phyloP scores from a whole-genome alignment of 2,113 vertebrate species.

The Ophthalmotilapia sp. region DNA sequence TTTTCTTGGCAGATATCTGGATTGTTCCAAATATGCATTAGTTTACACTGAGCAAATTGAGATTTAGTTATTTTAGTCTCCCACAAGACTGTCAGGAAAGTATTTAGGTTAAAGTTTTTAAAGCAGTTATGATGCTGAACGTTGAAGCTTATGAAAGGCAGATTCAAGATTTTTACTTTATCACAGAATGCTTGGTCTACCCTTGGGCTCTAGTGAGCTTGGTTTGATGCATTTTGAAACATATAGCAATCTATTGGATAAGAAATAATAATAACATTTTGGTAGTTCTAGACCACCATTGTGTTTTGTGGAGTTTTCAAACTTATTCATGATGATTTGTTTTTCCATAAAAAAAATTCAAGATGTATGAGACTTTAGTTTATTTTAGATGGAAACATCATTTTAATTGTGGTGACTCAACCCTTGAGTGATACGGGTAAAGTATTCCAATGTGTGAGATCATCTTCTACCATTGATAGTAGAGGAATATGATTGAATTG shows the following conservation, averaged over 20 bases:
- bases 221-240: not conserved
- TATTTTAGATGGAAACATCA: not conserved
- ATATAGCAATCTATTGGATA: not conserved
- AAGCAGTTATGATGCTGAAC: not conserved
- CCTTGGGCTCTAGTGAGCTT: not conserved
- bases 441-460: not conserved
- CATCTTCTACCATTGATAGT: not conserved
- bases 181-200: not conserved
- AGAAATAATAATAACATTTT: not conserved
- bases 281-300: not conserved
- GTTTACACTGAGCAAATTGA: not conserved
- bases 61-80: not conserved
- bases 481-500: not conserved
- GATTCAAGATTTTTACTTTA: not conserved
- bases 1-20: not conserved
- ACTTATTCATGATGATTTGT: not conserved
- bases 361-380: not conserved
- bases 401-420: not conserved
- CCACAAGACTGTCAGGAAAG: not conserved
- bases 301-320: not conserved
- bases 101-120: not conserved
- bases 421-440: not conserved
- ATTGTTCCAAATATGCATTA: not conserved
- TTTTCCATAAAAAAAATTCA: not conserved
- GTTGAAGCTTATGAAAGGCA: not conserved